Percentiles rank a stretch among this genome's conserved stretches.
These are phyloP conservation scores for Cheilosia soror DNA, from an alignment of 2,888 invertebrate species.

Conservation along the genomic window DNA sequence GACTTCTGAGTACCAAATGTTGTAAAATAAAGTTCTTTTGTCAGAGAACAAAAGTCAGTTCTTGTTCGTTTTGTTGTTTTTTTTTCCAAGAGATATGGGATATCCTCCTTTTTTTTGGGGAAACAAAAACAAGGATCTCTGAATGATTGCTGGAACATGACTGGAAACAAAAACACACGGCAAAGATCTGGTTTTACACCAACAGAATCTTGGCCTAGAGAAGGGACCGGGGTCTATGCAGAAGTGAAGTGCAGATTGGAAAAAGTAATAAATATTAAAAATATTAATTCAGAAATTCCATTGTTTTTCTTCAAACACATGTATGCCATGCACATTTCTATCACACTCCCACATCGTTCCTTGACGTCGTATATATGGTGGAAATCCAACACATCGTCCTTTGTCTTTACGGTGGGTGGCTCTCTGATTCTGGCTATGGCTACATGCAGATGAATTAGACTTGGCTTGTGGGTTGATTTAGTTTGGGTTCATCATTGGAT, in stretches of 20 bases:
- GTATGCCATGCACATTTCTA: not conserved
- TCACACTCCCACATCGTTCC: not conserved
- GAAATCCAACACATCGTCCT: slow-evolving; percentile 50
- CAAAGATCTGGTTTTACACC: slow-evolving; percentile 43
- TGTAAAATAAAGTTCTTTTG: slow-evolving; percentile 73
- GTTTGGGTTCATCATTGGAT: slow-evolving; percentile 61
- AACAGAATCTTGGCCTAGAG: not conserved
- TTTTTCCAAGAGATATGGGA: slow-evolving; percentile 47
- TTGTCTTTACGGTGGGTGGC: slow-evolving; percentile 57
- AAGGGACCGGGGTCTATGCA: not conserved
- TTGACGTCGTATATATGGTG: slow-evolving; percentile 2
- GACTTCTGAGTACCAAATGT: slow-evolving; percentile 67
- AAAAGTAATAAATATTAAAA: slow-evolving; percentile 75
- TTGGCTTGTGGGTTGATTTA: slow-evolving; percentile 64
- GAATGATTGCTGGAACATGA: slow-evolving; percentile 51
- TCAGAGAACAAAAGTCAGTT: slow-evolving; percentile 69
- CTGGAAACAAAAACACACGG: slow-evolving; percentile 33
- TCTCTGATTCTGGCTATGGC: slow-evolving; percentile 15
- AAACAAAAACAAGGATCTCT: slow-evolving; percentile 37
- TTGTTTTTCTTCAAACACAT: slow-evolving; percentile 69
- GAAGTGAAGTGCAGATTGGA: slow-evolving; percentile 39
- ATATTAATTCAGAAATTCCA: slow-evolving; percentile 72
- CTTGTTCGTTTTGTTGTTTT: slow-evolving; percentile 32
- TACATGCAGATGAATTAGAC: slow-evolving; percentile 56
- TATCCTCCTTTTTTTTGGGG: slow-evolving; percentile 7